Evolutionary conservation across 2,113 vertebrate species (phyloP).

Genomic region (Apteryx owenii): DNA sequence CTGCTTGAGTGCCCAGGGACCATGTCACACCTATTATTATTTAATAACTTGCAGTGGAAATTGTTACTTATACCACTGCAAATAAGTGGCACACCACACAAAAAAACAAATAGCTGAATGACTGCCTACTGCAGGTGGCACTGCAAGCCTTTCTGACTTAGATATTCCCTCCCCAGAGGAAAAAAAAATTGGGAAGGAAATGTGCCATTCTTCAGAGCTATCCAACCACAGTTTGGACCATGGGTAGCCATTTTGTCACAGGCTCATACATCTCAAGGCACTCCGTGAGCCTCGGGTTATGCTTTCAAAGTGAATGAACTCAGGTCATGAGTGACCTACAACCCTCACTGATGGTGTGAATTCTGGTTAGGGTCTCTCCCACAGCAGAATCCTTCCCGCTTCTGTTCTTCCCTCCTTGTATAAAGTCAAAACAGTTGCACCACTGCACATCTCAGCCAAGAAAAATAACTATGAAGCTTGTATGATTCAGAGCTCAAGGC

Average conservation of each 20-base stretch:
- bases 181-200: background rate
- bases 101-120: background rate
- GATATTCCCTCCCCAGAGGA: background rate
- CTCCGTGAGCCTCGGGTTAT: background rate
- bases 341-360: background rate
- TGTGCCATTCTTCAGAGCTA: background rate
- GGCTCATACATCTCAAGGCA: background rate
- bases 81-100: fast-evolving
- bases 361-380: background rate
- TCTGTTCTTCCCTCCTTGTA: background rate
- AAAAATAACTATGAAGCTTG: background rate
- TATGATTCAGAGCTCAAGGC: background rate
- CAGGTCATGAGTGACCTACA: background rate
- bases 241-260: background rate
- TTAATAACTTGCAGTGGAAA: background rate
- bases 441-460: background rate
- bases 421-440: background rate
- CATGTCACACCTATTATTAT: background rate
- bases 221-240: background rate
- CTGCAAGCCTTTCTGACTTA: fast-evolving
- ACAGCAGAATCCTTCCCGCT: fast-evolving
- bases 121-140: background rate
- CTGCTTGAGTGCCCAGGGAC: background rate
- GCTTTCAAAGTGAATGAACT: background rate
- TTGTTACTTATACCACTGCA: background rate